A percentile compares a stretch with the other conserved stretches of the same genome.
These are phyloP conservation scores for Alaudala cheleensis DNA, from an alignment of 2,113 vertebrate genomes.

Conservation along the genomic window DNA sequence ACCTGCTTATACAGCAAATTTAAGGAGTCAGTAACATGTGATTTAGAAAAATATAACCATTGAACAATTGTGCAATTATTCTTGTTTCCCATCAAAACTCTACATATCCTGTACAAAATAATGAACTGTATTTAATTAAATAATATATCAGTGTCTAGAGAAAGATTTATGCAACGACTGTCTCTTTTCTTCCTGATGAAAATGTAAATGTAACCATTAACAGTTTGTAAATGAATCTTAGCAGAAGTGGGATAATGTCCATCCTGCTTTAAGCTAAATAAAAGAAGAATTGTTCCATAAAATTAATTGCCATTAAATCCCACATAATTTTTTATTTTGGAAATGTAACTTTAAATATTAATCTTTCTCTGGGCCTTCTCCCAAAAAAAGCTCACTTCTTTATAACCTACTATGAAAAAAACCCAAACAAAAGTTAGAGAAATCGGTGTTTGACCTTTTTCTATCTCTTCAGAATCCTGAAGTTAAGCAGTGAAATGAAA, in stretches of 20 bases:
- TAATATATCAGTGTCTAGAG: conserved; percentile 53
- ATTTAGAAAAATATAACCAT: not conserved
- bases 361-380: not conserved
- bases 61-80: conserved; percentile 13
- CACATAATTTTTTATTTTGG: conserved; percentile 12
- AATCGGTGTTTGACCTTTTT: not conserved
- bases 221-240: conserved; percentile 61
- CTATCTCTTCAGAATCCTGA: not conserved
- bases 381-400: not conserved
- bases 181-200: conserved; percentile 45
- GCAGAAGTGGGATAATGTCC: conserved; percentile 4
- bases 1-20: not conserved
- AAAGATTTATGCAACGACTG: conserved; percentile 4
- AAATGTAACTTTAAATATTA: conserved; percentile 37
- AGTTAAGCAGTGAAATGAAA: not conserved
- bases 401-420: not conserved
- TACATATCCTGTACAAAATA: conserved; percentile 3
- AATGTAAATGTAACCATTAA: conserved; percentile 68
- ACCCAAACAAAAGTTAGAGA: not conserved
- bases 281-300: conserved; percentile 10
- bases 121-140: conserved; percentile 66
- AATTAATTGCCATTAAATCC: not conserved
- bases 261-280: conserved; percentile 57
- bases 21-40: not conserved
- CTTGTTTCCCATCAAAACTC: conserved; percentile 3